Evolutionary conservation across 2,888 invertebrate species (phyloP).

Genomic region (Leptopilina drosophilae): DNA sequence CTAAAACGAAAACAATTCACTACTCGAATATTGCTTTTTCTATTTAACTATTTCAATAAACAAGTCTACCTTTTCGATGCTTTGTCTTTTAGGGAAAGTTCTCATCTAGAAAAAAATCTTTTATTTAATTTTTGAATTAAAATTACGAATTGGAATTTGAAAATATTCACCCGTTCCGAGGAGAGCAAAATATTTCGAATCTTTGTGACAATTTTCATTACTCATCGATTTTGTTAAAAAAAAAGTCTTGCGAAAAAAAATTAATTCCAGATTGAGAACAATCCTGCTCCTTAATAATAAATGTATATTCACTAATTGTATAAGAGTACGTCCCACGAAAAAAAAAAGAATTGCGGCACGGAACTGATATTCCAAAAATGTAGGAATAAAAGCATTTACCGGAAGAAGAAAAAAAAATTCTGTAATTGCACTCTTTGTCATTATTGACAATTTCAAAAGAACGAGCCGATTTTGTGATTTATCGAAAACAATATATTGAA

Average conservation of each 20-base stretch:
- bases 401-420: constrained; percentile 42
- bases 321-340: constrained; percentile 53
- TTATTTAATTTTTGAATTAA: not conserved
- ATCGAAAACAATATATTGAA: constrained; percentile 67
- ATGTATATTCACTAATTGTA: constrained; percentile 52
- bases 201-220: no score
- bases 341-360: constrained; percentile 49
- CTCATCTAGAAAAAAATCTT: not conserved
- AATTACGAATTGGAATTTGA: no score
- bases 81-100: constrained; percentile 5
- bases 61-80: constrained; percentile 14
- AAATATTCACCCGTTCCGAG: no score
- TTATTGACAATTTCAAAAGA: constrained; percentile 57
- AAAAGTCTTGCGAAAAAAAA: not conserved
- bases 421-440: constrained; percentile 50
- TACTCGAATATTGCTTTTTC: not conserved
- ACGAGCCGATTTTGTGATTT: constrained; percentile 60
- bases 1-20: constrained; percentile 37
- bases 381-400: constrained; percentile 40
- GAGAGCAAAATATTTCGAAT: no score
- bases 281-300: constrained; percentile 37
- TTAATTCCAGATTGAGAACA: not conserved
- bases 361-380: constrained; percentile 50
- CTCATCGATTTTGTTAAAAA: not conserved
- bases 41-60: not conserved